phyloP scores from a whole-genome alignment of 2,888 invertebrate species.

The Heliconius erato region DNA sequence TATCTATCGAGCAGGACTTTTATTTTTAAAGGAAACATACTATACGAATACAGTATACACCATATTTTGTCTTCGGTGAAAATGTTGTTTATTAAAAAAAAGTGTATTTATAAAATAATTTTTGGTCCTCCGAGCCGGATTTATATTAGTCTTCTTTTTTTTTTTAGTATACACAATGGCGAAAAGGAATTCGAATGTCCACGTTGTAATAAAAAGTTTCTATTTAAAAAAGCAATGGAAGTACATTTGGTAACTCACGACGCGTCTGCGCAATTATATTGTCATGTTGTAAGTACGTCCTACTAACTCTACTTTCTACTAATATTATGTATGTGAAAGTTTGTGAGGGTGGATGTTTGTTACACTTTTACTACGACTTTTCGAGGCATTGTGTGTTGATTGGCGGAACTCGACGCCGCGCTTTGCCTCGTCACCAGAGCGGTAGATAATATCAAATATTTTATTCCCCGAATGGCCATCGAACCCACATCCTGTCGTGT shows the following conservation, averaged over 20 bases:
- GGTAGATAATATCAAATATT: too few species aligned
- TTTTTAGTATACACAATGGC: constrained; percentile 72
- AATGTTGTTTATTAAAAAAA: too few species aligned
- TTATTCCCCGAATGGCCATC: too few species aligned
- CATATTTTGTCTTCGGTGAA: too few species aligned
- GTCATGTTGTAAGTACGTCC: constrained; percentile 63
- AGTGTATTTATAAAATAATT: not conserved
- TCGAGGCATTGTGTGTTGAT: too few species aligned
- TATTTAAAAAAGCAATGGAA: constrained; percentile 77
- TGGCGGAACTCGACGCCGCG: too few species aligned
- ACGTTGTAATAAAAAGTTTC: constrained; percentile 70
- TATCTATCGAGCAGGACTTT: not conserved
- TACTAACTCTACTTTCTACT: not conserved
- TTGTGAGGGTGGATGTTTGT: too few species aligned
- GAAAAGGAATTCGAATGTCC: constrained; percentile 74
- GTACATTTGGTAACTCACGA: constrained; percentile 73
- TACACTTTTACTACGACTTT: too few species aligned
- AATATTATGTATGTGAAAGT: not conserved
- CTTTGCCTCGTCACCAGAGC: too few species aligned
- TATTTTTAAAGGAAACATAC: too few species aligned
- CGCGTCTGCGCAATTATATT: constrained; percentile 70
- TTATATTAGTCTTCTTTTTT: not conserved
- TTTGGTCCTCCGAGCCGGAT: not conserved
- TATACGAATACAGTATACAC: too few species aligned
- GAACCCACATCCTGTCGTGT: too few species aligned